Percentiles rank a stretch among this genome's conserved stretches.
Conservation (phyloP, 2,888 invertebrate species). For the Tetramorium bicarinatum region DNA sequence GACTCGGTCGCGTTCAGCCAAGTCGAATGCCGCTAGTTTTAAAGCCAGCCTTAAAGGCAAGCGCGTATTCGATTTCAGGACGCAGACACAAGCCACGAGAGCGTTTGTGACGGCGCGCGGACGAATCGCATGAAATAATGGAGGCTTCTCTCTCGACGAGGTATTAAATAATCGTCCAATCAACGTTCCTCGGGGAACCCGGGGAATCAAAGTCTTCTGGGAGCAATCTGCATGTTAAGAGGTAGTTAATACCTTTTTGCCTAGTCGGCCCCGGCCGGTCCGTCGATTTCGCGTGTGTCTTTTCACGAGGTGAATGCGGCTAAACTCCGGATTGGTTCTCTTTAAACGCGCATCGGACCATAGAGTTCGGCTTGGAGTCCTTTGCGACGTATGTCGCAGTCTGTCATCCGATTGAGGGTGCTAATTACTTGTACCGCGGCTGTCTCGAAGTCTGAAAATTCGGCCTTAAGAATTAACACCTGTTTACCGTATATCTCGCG, state of each 20-base stretch:
- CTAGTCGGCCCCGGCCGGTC: slow-evolving; percentile 78
- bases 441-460: neutral
- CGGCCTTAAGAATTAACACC: neutral
- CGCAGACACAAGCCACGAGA: neutral
- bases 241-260: slow-evolving; percentile 85
- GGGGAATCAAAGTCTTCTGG: slow-evolving; percentile 81
- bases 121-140: slow-evolving; percentile 64
- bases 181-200: slow-evolving; percentile 82
- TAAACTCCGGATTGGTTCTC: slow-evolving; percentile 17
- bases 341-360: slow-evolving; percentile 21
- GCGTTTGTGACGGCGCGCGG: slow-evolving; percentile 12
- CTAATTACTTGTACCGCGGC: neutral
- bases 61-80: neutral
- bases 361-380: neutral
- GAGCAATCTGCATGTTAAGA: slow-evolving; percentile 86
- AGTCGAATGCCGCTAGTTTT: slow-evolving; percentile 6
- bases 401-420: neutral
- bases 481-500: neutral
- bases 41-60: neutral
- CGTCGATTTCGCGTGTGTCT: slow-evolving; percentile 46
- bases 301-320: slow-evolving; percentile 1
- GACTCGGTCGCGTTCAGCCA: neutral
- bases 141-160: slow-evolving; percentile 69
- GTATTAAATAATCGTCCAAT: slow-evolving; percentile 85
- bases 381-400: neutral